Percentiles rank a stretch among this genome's conserved stretches.
Conservation (phyloP, 2,113 vertebrate genomes). For the Perca schrenkii region DNA sequence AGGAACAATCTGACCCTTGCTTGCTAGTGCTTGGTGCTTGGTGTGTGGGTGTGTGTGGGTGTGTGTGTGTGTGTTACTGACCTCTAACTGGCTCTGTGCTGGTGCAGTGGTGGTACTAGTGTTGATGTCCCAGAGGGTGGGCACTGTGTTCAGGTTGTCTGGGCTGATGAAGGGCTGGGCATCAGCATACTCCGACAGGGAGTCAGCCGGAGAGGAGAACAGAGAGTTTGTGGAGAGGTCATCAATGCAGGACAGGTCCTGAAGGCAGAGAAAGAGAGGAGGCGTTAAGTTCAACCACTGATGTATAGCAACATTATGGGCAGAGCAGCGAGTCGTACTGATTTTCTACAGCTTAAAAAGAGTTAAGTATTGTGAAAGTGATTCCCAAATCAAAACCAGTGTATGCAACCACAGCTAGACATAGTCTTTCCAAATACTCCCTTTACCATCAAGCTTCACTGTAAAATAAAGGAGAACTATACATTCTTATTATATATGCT, state of each 20-base stretch:
- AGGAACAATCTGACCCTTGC: background rate
- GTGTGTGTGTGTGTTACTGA: constrained; percentile 49
- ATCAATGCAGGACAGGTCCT: constrained; percentile 94
- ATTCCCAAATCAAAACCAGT: background rate
- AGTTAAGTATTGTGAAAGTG: background rate
- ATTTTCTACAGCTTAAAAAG: background rate
- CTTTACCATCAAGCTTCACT: background rate
- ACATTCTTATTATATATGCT: background rate
- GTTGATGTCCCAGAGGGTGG: constrained; percentile 93
- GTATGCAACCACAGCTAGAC: background rate
- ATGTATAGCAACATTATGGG: background rate
- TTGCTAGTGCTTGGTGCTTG: background rate
- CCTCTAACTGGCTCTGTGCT: constrained; percentile 87
- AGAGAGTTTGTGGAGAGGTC: constrained; percentile 92
- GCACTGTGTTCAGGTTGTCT: constrained; percentile 88
- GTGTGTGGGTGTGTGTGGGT: background rate
- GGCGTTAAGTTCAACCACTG: background rate
- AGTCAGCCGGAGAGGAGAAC: constrained; percentile 93
- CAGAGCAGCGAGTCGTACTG: background rate
- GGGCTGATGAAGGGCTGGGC: constrained; percentile 86
- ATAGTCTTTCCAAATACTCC: background rate
- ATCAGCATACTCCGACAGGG: constrained; percentile 91
- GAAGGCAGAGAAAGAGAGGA: constrained; percentile 37
- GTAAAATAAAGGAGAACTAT: background rate
- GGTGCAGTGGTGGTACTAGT: constrained; percentile 80